Conservation (phyloP, 35 echinoderm and acorn worm species). For the Stichopus chloronotus region DNA sequence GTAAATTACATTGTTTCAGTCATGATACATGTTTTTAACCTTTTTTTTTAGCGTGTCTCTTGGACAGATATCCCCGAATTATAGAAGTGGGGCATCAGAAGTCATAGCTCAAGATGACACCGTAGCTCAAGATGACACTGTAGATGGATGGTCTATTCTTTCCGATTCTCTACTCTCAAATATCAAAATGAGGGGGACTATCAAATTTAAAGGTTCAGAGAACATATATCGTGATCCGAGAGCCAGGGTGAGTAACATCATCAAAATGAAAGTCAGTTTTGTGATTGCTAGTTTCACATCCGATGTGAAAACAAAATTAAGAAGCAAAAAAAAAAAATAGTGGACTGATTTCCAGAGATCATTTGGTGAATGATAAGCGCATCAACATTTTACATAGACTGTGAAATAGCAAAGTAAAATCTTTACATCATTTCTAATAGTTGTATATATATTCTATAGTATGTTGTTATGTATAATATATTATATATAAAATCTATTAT, state of each 20-base stretch:
- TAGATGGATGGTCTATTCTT: slow-evolving; percentile 37
- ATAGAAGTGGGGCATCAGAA: no score
- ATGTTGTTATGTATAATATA: no score
- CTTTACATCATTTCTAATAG: background rate
- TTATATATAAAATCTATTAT: no score
- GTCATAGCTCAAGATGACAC: no score
- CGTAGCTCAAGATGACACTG: background rate
- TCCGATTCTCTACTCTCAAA: slow-evolving; percentile 4
- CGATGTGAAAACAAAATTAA: background rate
- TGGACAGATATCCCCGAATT: no score
- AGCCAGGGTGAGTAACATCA: background rate
- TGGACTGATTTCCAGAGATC: background rate
- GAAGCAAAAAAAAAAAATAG: background rate
- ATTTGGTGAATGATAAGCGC: background rate
- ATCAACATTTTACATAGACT: background rate
- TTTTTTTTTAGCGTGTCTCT: no score
- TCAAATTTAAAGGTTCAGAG: slow-evolving; percentile 38
- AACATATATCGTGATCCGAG: slow-evolving; percentile 14
- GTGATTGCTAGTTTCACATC: background rate
- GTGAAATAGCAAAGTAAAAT: no score
- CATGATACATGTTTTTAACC: no score
- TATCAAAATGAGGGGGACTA: background rate
- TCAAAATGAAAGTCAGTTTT: background rate
- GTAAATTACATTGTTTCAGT: no score
- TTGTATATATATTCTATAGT: no score